Evolutionary conservation across 2,797 vertebrate genomes (phyloP).

Genomic region (Schizopygopsis malacanthus): DNA sequence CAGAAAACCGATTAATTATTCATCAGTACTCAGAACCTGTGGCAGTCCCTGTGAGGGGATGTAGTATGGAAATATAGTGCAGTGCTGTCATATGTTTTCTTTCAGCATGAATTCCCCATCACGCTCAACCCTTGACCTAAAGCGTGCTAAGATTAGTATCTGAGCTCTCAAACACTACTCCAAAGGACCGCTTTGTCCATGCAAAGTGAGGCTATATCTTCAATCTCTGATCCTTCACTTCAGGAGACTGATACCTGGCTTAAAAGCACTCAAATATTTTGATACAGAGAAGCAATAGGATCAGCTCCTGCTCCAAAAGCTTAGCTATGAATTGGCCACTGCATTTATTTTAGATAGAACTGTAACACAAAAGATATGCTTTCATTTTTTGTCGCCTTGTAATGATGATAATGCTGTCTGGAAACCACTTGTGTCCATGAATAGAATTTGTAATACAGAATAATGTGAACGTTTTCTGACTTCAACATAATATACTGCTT

Average conservation of each 20-base stretch:
- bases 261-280: constrained; percentile 14
- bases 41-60: constrained; percentile 18
- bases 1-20: constrained; percentile 42
- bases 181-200: background rate
- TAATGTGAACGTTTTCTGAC: background rate
- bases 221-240: background rate
- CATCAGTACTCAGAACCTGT: constrained; percentile 25
- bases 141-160: constrained; percentile 9
- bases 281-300: background rate
- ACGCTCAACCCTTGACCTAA: constrained; percentile 7
- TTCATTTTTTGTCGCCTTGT: background rate
- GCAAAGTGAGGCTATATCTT: background rate
- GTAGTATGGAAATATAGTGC: constrained; percentile 26
- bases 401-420: background rate
- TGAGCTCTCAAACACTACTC: background rate
- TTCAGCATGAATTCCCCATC: constrained; percentile 10
- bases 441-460: background rate
- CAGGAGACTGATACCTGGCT: background rate
- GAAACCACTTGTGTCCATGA: background rate
- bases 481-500: background rate
- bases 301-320: background rate
- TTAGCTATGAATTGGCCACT: background rate
- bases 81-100: constrained; percentile 30
- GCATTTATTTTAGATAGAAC: background rate
- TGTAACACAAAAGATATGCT: background rate